Conservation (phyloP, 2,797 vertebrate genomes). For the Sparus aurata region DNA sequence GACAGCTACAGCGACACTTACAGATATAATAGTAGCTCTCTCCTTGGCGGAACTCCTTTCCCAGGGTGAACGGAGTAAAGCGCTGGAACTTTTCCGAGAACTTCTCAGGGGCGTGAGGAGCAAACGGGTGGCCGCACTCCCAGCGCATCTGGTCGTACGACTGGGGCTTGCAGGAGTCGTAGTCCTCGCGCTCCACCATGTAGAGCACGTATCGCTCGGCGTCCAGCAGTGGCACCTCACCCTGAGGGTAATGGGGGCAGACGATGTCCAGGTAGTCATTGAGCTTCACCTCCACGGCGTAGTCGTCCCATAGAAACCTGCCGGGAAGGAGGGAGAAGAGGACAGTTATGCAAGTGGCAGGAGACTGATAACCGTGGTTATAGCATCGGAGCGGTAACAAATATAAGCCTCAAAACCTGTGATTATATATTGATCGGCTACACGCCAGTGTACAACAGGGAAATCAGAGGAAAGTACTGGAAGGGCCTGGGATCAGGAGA, state of each 20-base stretch:
- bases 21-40: constrained; percentile 98
- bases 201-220: constrained; percentile 94
- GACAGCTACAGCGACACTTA: constrained; percentile 81
- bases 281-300: constrained; percentile 88
- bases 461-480: constrained; percentile 84
- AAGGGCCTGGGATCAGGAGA: constrained; percentile 38
- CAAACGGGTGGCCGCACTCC: constrained; percentile 92
- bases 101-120: constrained; percentile 91
- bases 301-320: constrained; percentile 88
- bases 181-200: constrained; percentile 92
- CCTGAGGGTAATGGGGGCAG: constrained; percentile 94
- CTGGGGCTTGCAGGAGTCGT: constrained; percentile 88
- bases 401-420: constrained; percentile 73
- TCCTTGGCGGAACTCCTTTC: constrained; percentile 95
- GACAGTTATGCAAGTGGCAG: constrained; percentile 51
- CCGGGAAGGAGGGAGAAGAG: constrained; percentile 7
- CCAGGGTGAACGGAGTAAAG: constrained; percentile 94
- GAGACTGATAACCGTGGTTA: constrained; percentile 67
- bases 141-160: constrained; percentile 95
- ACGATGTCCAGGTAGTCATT: constrained; percentile 97
- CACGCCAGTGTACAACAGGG: constrained; percentile 66
- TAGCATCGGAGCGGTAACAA: constrained; percentile 62
- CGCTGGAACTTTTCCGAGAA: constrained; percentile 97
- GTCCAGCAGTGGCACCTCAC: constrained; percentile 77
- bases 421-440: constrained; percentile 81